These are phyloP conservation scores for Philereme transversata DNA, from an alignment of 2,888 invertebrate species.

Conservation along the genomic window DNA sequence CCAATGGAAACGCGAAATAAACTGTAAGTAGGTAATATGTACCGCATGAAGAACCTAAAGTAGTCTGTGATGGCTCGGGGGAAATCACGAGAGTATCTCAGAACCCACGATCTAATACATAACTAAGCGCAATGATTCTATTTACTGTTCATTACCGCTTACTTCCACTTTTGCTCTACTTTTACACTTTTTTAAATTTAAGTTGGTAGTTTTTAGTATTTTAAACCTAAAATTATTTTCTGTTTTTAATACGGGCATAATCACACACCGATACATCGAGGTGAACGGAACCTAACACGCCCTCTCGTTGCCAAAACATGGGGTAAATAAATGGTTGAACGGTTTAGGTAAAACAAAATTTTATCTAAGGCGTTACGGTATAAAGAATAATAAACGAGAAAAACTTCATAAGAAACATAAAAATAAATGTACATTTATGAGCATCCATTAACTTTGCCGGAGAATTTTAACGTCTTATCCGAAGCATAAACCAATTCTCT, in stretches of 20 bases:
- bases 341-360: neutral
- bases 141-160: constrained; percentile 28
- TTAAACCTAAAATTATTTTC: too few species aligned
- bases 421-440: constrained; percentile 32
- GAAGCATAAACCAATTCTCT: constrained; percentile 61
- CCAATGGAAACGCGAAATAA: constrained; percentile 40
- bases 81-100: constrained; percentile 61
- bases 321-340: neutral
- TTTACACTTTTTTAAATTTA: too few species aligned
- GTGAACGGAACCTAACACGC: neutral
- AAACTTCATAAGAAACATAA: constrained; percentile 13
- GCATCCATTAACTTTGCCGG: constrained; percentile 53
- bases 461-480: constrained; percentile 59
- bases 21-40: constrained; percentile 40
- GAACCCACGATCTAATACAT: constrained; percentile 43
- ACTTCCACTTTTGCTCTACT: neutral
- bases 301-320: neutral
- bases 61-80: constrained; percentile 53
- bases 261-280: too few species aligned
- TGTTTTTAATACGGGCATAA: too few species aligned
- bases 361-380: neutral
- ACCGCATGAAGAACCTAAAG: constrained; percentile 47
- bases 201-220: too few species aligned
- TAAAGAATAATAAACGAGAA: constrained; percentile 6
- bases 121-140: constrained; percentile 29